Evolutionary conservation across 2,888 invertebrate species (phyloP).

Genomic region (Elysia crispata): DNA sequence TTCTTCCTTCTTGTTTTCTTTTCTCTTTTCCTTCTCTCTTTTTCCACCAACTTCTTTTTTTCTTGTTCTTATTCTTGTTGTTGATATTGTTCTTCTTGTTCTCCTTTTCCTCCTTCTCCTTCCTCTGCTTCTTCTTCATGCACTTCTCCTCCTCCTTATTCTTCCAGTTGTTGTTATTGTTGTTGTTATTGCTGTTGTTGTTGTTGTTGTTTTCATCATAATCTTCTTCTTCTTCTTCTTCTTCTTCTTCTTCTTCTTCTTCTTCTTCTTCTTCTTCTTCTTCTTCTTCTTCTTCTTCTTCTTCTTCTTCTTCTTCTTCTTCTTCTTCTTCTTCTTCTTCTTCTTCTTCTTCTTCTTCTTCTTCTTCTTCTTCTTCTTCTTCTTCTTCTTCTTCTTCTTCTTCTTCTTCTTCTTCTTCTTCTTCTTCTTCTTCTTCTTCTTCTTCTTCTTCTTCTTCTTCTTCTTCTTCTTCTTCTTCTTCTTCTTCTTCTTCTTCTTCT

Average conservation of each 20-base stretch:
- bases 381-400: conserved; percentile 24
- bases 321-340: neutral
- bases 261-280: neutral
- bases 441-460: neutral
- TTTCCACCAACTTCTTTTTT: too few species aligned
- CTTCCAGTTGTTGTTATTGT: neutral
- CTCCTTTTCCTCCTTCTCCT: too few species aligned
- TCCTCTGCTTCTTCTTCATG: too few species aligned
- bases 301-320: neutral
- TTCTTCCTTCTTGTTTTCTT: too few species aligned
- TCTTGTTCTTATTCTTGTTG: too few species aligned
- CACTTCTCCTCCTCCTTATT: too few species aligned
- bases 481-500: neutral
- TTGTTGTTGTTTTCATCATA: neutral
- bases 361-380: conserved; percentile 22
- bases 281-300: neutral
- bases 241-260: conserved; percentile 7
- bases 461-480: neutral
- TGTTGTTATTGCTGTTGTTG: conserved; percentile 10
- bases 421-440: conserved; percentile 19
- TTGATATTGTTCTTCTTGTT: too few species aligned
- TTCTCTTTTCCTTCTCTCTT: too few species aligned
- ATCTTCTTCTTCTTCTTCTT: conserved; percentile 16
- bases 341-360: conserved; percentile 10
- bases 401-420: conserved; percentile 23